A percentile compares a stretch with the other conserved stretches of the same genome.
These are phyloP conservation scores for Caracal caracal DNA, from an alignment of 2,113 vertebrate genomes.

Conservation along the genomic window DNA sequence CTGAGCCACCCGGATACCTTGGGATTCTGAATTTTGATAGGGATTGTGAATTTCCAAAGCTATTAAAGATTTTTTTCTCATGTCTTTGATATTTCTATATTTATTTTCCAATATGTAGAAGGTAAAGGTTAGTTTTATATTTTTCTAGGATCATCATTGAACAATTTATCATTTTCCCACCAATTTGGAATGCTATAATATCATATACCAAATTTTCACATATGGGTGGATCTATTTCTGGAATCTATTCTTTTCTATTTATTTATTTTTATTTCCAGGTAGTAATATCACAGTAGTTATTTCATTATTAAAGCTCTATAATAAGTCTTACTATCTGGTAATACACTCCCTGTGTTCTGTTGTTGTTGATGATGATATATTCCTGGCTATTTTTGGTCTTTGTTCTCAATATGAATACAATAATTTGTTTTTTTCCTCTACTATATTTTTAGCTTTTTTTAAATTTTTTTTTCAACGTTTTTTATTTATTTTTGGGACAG, in stretches of 20 bases:
- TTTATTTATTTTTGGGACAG: no score
- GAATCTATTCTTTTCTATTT: background rate
- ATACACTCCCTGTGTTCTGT: background rate
- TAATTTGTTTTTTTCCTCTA: background rate
- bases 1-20: no score
- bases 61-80: background rate
- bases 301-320: background rate
- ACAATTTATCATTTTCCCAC: background rate
- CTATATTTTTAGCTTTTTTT: background rate
- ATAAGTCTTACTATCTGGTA: background rate
- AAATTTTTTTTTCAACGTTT: no score
- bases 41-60: background rate
- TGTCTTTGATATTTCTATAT: background rate
- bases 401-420: background rate
- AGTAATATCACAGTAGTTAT: background rate
- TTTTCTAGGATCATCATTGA: background rate
- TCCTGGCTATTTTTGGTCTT: background rate
- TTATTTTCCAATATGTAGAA: background rate
- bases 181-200: background rate
- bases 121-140: background rate
- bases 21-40: background rate
- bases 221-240: background rate
- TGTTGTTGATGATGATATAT: background rate
- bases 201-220: background rate
- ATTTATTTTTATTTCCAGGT: background rate